Evolutionary conservation across 2,113 vertebrate species (phyloP), one percentile per base, ranked within the genome.

Genomic region (sheep (Ovis aries)): DNA sequence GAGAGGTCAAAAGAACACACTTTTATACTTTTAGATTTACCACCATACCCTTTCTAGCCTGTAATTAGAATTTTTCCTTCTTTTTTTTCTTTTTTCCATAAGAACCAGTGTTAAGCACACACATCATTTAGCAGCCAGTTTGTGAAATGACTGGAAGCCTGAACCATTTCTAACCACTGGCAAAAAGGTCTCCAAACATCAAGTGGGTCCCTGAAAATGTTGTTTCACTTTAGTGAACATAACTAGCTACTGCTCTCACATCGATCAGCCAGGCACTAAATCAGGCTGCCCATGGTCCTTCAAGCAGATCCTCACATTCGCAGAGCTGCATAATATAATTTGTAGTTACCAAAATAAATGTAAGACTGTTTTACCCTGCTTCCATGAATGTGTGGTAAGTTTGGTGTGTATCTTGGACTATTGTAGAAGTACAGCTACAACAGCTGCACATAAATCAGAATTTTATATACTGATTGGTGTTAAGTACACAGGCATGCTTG

Each of bases 1-100:
- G 90, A 97, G 93, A 96, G 52, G 94, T 64, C 87, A 98, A 93
- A 93, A 82, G 90, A 95, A 90, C 33, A 86, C 40, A 67, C 74
- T 90, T 90, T 88, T 50, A 86, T 19, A 57, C 87, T 78, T 93
- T 90, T 55, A 93, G 59, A 89, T 93, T 81, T 84, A 78, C 67
- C 50, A 55, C 53, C 67, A 21, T 52, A 71, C 92, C 77, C 96
- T 96, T 57, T 85, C 64, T 62, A 97, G 67, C 15, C 43, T 67
- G 10, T 96, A 88, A 94, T 96, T 94, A 88, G 25, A 40, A 19
- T 5, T 16, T 17, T 57, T 45, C 29, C 21, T n/a, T 7, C 2
- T 8, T n/a, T 19, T 40, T 64, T 40, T 36, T 16, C 14, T 53
- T 33, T 14, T 71, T 21, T 11, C 71, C 36, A 60, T 85, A 92